phyloP scores from a whole-genome alignment of 2,888 invertebrate species.

The Microctonus brassicae region DNA sequence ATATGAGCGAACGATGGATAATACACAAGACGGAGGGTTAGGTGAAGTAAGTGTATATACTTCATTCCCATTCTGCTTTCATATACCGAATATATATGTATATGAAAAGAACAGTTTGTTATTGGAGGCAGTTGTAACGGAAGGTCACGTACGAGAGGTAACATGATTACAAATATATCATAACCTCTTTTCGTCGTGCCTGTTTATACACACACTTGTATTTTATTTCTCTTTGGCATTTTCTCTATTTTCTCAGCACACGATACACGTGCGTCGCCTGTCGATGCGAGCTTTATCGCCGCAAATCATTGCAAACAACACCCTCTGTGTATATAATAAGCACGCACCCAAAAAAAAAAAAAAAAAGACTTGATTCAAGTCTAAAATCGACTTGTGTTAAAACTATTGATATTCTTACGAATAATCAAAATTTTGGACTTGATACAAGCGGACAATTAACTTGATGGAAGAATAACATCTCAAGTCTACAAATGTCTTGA shows the following conservation, averaged over 20 bases:
- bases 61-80: not conserved
- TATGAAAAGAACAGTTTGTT: conserved; percentile 59
- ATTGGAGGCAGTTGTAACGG: conserved; percentile 66
- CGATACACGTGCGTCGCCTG: conserved; percentile 66
- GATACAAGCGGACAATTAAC: too few species aligned
- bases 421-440: too few species aligned
- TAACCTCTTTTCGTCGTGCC: conserved; percentile 54
- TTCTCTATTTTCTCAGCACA: conserved; percentile 46
- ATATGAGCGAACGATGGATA: not conserved
- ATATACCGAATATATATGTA: conserved; percentile 1
- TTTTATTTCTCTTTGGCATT: conserved; percentile 38
- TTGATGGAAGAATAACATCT: too few species aligned
- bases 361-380: too few species aligned
- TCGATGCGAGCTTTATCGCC: conserved; percentile 64
- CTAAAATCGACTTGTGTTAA: too few species aligned
- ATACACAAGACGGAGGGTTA: not conserved
- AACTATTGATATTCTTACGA: too few species aligned
- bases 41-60: conserved; percentile 5
- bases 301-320: conserved; percentile 62
- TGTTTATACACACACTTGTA: not conserved
- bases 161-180: conserved; percentile 69
- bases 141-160: conserved; percentile 64
- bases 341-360: too few species aligned
- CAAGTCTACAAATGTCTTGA: too few species aligned
- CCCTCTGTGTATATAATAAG: conserved; percentile 7